Evolutionary conservation across 1,140 invertebrate genomes (phyloP).

Genomic region (Aleiodes sp.): DNA sequence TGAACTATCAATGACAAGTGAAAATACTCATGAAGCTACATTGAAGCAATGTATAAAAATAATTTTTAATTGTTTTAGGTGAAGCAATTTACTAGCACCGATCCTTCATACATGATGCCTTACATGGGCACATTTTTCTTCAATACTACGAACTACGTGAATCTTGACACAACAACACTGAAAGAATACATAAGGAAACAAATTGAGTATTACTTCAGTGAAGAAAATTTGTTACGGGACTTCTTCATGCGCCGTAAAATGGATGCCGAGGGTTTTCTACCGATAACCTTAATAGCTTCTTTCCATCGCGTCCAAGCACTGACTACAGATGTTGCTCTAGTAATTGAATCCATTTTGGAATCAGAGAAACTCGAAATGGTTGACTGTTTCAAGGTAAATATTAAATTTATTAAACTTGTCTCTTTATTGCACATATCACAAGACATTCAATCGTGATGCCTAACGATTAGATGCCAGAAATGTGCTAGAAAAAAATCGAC

Average conservation of each 20-base stretch:
- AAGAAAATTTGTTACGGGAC: constrained; percentile 94
- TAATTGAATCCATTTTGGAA: constrained; percentile 82
- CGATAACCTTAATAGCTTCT: constrained; percentile 91
- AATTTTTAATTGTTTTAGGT: constrained; percentile 46
- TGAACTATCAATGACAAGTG: constrained; percentile 27
- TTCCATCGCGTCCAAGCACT: constrained; percentile 93
- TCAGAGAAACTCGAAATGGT: constrained; percentile 86
- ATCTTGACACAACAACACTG: constrained; percentile 69
- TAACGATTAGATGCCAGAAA: neutral
- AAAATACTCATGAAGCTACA: neutral
- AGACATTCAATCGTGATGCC: neutral
- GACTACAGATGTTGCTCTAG: constrained; percentile 84
- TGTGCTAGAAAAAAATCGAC: constrained; percentile 17
- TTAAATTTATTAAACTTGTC: constrained; percentile 25
- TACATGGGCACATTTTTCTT: constrained; percentile 73
- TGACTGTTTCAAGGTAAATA: constrained; percentile 78
- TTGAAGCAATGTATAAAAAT: too few relatives aligned
- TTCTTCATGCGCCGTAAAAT: constrained; percentile 97
- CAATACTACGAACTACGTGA: constrained; percentile 65
- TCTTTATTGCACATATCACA: neutral
- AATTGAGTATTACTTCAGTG: constrained; percentile 99
- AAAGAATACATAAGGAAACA: constrained; percentile 86
- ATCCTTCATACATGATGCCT: constrained; percentile 69
- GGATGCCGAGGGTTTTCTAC: constrained; percentile 92
- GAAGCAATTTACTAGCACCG: constrained; percentile 54